Percentiles rank a stretch among this genome's conserved stretches.
phyloP scores from a whole-genome alignment of 2,888 invertebrate species.

The Omphaloscelis lunosa region DNA sequence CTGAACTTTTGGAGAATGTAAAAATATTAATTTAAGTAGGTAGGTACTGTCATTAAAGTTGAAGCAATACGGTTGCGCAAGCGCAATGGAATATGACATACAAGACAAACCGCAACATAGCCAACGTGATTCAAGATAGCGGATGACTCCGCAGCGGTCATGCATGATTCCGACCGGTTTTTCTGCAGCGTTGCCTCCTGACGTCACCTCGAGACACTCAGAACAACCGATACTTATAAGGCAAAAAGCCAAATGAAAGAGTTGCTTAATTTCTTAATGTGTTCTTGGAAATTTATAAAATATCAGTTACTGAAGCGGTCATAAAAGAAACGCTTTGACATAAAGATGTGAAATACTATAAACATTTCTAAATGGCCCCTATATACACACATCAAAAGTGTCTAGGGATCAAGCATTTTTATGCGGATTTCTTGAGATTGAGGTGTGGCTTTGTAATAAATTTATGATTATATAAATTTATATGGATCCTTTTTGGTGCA shows the following conservation, averaged over 20 bases:
- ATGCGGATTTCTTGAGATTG: too few relatives aligned
- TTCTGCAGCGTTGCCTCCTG: constrained; percentile 79
- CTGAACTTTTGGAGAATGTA: constrained; percentile 48
- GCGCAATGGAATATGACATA: constrained; percentile 68
- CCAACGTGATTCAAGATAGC: constrained; percentile 82
- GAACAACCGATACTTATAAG: constrained; percentile 76
- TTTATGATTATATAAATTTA: too few relatives aligned
- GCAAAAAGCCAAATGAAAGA: constrained; percentile 70
- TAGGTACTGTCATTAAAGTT: constrained; percentile 37
- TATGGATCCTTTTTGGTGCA: too few relatives aligned
- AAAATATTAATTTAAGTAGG: constrained; percentile 42
- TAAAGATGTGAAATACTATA: constrained; percentile 37
- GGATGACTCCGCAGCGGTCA: constrained; percentile 84
- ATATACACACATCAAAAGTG: too few relatives aligned
- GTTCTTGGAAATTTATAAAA: constrained; percentile 59
- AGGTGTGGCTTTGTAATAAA: too few relatives aligned
- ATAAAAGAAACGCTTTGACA: constrained; percentile 41
- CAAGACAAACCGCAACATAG: constrained; percentile 72
- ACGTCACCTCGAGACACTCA: constrained; percentile 80
- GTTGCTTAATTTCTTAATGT: constrained; percentile 70
- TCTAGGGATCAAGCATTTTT: too few relatives aligned
- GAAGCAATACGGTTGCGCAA: constrained; percentile 43
- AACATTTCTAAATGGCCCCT: constrained; percentile 21
- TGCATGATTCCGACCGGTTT: constrained; percentile 86
- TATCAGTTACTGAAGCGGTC: constrained; percentile 40